Base-by-base conservation (phyloP, 2,113 vertebrate species). In the Colaptes auratus region DNA sequence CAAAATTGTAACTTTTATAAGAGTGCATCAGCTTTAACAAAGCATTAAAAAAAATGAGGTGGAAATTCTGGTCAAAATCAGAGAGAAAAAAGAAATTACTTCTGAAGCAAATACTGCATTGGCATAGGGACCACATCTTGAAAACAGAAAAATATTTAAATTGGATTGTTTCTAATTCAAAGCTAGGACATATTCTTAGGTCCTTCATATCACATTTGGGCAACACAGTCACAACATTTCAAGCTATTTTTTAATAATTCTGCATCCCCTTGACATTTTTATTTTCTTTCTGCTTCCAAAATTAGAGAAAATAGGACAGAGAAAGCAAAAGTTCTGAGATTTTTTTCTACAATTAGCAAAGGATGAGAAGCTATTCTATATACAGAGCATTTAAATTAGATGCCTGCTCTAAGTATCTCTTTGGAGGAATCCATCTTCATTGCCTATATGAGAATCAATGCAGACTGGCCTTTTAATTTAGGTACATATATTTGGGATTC, bases 301-400 rank as follows among this genome's bases (percentile, higher is more conserved):
- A 36, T 50, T 13, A 78, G 72, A 93, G 36, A 84, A 92, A 91
- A 89, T 87, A 87, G 39, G 87, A 65, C 59, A 79, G 42, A 65
- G 9, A 81, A 27, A 84, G 15, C 65, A 76, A 82, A 93, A 93
- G 44, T 95, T 50, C 39, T 76, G n/a, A 94, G 23, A 8, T 86
- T 7, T 92, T 93, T 35, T 7, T 79, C 44, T 75, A 48, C 82
- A 93, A 96, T 96, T 95, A 95, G 89, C 9, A 73, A 81, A 89
- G 44, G 66, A 91, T 93, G 20, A 91, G 78, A 89, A 72, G 16
- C 55, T 91, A 65, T 31, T 61, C 64, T 83, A 74, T 91, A 91
- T 21, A 74, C 16, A 65, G 79, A 81, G 7, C 42, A 77, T 23
- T 91, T 83, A 86, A 93, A 94, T 91, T 90, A 88, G 46, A 77